Conservation (phyloP, 1,140 invertebrate genomes). For the Caenorhabditis briggsae region DNA sequence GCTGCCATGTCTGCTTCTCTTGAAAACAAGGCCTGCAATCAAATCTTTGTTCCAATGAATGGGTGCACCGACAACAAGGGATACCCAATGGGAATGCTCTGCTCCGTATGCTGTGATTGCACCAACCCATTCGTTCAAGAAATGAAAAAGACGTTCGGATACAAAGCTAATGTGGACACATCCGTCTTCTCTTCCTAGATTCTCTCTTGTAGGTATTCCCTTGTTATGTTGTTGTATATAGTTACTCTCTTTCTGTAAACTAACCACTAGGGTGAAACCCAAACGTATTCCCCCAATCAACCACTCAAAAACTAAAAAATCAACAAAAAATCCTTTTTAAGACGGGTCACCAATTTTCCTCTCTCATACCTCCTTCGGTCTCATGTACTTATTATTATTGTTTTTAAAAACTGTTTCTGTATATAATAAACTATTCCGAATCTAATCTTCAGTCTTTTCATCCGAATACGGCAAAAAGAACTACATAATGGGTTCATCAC, state of each 20-base stretch:
- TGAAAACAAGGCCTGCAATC: constrained; percentile 67
- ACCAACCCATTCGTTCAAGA: constrained; percentile 67
- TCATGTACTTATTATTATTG: constrained; percentile 46
- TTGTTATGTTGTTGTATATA: constrained; percentile 37
- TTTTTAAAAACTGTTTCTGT: neutral
- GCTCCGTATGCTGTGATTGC: constrained; percentile 77
- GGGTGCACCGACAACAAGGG: constrained; percentile 70
- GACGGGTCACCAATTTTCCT: constrained; percentile 20
- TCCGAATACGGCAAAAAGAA: neutral
- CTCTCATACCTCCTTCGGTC: constrained; percentile 38
- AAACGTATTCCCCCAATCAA: neutral
- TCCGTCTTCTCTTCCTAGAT: constrained; percentile 42
- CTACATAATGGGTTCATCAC: neutral
- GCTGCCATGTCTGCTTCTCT: constrained; percentile 57
- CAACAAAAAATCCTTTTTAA: constrained; percentile 39
- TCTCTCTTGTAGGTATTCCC: neutral
- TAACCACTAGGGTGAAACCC: too few species aligned
- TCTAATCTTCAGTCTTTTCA: neutral
- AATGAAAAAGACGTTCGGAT: constrained; percentile 70
- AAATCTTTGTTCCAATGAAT: constrained; percentile 76
- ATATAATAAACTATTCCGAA: constrained; percentile 40
- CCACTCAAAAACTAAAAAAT: constrained; percentile 31
- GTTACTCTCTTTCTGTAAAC: neutral
- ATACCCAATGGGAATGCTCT: constrained; percentile 77
- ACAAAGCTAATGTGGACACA: constrained; percentile 58